These are phyloP conservation scores for Otocyon megalotis DNA, from an alignment of 2,113 vertebrate genomes.

Conservation along the genomic window DNA sequence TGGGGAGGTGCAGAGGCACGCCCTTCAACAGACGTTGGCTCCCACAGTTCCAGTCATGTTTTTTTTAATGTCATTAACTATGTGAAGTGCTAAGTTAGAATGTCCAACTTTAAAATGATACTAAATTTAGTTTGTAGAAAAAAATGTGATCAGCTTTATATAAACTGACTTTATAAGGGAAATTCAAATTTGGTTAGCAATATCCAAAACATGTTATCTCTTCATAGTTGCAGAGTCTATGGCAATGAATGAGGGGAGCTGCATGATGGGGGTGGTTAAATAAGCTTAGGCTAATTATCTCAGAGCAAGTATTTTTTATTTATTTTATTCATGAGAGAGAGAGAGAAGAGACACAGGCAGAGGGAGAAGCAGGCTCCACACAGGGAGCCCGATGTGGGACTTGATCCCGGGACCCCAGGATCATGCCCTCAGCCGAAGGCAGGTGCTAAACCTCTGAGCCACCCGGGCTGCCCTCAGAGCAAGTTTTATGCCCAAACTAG, in stretches of 20 bases:
- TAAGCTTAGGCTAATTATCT: neutral
- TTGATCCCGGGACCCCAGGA: too few relatives aligned
- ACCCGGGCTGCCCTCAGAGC: too few relatives aligned
- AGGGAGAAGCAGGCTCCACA: too few relatives aligned
- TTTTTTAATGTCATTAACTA: neutral
- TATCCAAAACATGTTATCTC: constrained; percentile 5
- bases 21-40: neutral
- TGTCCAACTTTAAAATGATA: neutral
- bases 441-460: too few relatives aligned
- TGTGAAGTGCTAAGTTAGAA: constrained; percentile 2
- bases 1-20: neutral
- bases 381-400: too few relatives aligned
- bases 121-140: constrained; percentile 15
- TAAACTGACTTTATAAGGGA: neutral
- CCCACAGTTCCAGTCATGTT: neutral
- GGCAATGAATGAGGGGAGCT: too few relatives aligned
- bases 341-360: too few relatives aligned
- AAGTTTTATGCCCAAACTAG: constrained; percentile 1
- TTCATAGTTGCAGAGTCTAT: neutral
- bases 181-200: constrained; percentile 8
- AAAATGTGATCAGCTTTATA: constrained; percentile 26
- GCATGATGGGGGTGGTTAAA: neutral
- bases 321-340: too few relatives aligned
- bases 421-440: too few relatives aligned
- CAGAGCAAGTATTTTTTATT: neutral